Evolutionary conservation across 2,113 vertebrate genomes (phyloP).

Genomic region (Puntigrus tetrazona): DNA sequence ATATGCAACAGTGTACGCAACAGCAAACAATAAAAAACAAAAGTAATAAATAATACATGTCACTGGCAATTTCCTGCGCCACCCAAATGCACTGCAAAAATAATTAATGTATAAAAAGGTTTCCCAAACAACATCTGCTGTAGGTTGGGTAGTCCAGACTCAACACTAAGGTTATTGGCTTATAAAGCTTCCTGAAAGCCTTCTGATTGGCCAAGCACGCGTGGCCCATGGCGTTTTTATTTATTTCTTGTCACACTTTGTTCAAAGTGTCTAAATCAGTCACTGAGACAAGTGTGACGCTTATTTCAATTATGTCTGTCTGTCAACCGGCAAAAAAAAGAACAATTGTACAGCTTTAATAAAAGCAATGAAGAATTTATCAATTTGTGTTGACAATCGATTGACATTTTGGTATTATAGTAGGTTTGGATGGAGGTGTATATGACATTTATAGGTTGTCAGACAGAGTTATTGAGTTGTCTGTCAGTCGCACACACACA

Average conservation of each 20-base stretch:
- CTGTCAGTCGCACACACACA: not conserved
- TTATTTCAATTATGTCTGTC: not conserved
- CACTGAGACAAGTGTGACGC: not conserved
- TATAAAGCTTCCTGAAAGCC: not conserved
- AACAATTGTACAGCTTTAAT: not conserved
- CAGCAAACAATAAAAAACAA: not conserved
- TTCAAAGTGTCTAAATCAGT: not conserved
- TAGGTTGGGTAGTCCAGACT: not conserved
- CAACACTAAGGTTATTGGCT: not conserved
- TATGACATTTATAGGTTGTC: not conserved
- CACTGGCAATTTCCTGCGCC: too few species aligned
- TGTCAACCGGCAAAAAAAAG: not conserved
- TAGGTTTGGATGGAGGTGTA: constrained; percentile 51
- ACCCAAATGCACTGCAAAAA: not conserved
- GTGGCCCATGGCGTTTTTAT: too few species aligned
- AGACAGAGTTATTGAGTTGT: not conserved
- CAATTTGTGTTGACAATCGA: not conserved
- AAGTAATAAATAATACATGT: not conserved
- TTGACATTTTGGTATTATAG: not conserved
- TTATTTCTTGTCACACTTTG: too few species aligned
- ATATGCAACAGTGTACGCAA: not conserved
- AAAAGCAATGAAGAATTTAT: not conserved
- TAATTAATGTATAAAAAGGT: not conserved
- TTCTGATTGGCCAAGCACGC: not conserved
- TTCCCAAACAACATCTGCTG: not conserved